Evolutionary conservation across 2,113 vertebrate genomes (phyloP).

Genomic region (Paradoxurus hermaphroditus): DNA sequence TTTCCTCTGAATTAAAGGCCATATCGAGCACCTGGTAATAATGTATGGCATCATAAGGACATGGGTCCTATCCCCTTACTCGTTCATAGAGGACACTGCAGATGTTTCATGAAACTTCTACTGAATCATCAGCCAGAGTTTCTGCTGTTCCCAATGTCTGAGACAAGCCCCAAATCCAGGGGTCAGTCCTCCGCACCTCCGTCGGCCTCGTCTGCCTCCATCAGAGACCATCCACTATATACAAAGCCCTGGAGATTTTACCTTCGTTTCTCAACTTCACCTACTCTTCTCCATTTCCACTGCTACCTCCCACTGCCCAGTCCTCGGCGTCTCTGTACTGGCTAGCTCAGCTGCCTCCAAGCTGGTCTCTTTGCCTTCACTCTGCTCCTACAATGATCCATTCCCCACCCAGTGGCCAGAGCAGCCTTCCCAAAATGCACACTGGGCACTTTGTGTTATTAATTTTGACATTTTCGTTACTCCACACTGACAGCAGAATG

Average conservation of each 20-base stretch:
- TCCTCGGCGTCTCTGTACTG: rapidly evolving
- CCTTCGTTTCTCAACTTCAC: background rate
- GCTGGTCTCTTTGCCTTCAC: background rate
- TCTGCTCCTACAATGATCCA: background rate
- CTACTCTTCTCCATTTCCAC: background rate
- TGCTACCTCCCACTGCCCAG: rapidly evolving
- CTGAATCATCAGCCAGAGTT: background rate
- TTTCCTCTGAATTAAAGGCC: background rate
- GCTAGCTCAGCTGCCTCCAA: background rate
- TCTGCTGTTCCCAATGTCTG: background rate
- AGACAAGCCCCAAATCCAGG: background rate
- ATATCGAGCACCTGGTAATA: background rate
- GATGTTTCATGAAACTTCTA: background rate
- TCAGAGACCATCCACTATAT: background rate
- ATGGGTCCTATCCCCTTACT: background rate
- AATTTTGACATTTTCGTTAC: background rate
- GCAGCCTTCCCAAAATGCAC: background rate
- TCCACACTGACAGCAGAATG: background rate
- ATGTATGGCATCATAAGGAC: background rate
- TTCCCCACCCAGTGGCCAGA: background rate
- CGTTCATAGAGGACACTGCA: background rate
- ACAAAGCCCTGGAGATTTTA: background rate
- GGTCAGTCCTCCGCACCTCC: background rate
- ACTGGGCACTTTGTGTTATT: background rate
- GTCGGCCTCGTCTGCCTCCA: background rate